Conservation (phyloP, 1,140 invertebrate genomes). For the Sinonovacula constricta region DNA sequence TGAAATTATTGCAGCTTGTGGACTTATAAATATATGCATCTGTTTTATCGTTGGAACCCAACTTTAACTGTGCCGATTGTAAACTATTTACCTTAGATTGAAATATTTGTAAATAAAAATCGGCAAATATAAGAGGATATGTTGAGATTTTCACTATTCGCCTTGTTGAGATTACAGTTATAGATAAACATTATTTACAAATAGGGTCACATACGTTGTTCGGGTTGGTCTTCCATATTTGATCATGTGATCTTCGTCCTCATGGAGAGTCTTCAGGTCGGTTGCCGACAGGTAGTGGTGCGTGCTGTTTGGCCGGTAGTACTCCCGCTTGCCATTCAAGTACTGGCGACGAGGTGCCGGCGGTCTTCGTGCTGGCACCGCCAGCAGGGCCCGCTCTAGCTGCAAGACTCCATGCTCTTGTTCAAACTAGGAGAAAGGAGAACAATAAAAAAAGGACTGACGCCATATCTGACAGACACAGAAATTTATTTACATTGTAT, state of each 20-base stretch:
- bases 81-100: no score
- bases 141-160: no score
- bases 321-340: conserved; percentile 40
- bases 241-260: conserved; percentile 50
- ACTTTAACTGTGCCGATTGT: no score
- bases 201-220: conserved; percentile 63
- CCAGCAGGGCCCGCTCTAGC: conserved; percentile 21
- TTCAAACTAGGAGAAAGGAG: conserved; percentile 25
- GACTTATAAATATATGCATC: no score
- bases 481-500: no score
- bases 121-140: no score
- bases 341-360: conserved; percentile 17
- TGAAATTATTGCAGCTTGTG: no score
- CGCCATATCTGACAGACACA: no score
- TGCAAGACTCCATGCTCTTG: conserved; percentile 31
- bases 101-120: no score
- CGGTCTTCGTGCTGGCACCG: neutral
- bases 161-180: no score
- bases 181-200: neutral
- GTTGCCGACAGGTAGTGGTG: conserved; percentile 69
- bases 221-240: conserved; percentile 65
- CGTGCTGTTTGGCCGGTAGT: conserved; percentile 65
- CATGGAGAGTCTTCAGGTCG: conserved; percentile 55
- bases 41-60: no score
- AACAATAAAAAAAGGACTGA: neutral